Evolutionary conservation across 2,888 invertebrate genomes (phyloP).

Genomic region (Eustalomyia histrio): DNA sequence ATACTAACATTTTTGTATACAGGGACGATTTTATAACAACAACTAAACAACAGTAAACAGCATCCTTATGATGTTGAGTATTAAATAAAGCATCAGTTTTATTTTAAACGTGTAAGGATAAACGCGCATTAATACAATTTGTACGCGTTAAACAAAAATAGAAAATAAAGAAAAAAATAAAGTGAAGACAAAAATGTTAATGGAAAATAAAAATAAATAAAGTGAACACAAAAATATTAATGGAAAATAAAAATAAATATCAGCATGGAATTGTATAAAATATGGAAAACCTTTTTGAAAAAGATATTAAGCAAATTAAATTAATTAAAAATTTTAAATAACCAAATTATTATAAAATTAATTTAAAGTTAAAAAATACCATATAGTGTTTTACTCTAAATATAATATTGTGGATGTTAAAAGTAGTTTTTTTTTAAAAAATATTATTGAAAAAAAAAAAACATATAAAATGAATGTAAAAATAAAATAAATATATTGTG

Average conservation of each 20-base stretch:
- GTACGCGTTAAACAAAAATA: conserved; percentile 2
- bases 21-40: not conserved
- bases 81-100: conserved; percentile 59
- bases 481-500: no score
- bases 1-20: not conserved
- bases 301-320: not conserved
- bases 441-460: no score
- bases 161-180: conserved; percentile 5
- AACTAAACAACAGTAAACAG: conserved; percentile 12
- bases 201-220: not conserved
- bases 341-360: not conserved
- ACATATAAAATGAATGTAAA: no score
- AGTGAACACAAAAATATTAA: no score
- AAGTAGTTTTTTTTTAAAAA: no score
- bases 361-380: not conserved
- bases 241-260: not conserved
- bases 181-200: no score
- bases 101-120: conserved; percentile 56
- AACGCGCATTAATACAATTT: conserved; percentile 30
- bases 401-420: no score
- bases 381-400: not conserved
- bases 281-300: not conserved
- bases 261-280: not conserved
- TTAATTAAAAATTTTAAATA: not conserved
- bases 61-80: conserved; percentile 49